Base-by-base conservation (phyloP, 1,140 invertebrate species). In the Hypothenemus hampei region DNA sequence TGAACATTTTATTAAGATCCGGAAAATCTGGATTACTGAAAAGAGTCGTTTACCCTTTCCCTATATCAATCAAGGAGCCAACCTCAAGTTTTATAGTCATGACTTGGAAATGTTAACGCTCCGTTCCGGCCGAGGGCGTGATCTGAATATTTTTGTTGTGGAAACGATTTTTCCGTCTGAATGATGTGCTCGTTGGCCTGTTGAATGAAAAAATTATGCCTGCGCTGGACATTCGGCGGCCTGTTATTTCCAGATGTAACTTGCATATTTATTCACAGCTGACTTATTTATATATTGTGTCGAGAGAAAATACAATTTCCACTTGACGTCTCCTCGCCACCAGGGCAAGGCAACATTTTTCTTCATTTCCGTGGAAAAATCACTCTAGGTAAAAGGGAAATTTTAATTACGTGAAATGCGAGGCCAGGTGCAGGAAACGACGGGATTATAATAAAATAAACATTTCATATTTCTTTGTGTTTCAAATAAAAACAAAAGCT, bases 121-220 rank as follows among this genome's bases (percentile, higher is more conserved):
- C 19, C 43, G 43, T 45, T 45, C 43, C 11, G 11, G 43, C n/a
- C 35, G 24, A 29, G 40, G 22, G 13, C 43, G 43, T 45, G 43
- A 13, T 31, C 26, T 13, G 43, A 45, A 45, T 45, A 45, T 45
- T 45, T 31, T 18, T n/a, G n/a, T 45, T 45, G 6, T 31, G 24
- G 31, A 45, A 45, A 45, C 43, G 43, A 45, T 45, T 45, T 45
- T 45, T 45, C 43, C 43, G 26, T 45, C 43, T 45, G 43, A 45
- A 31, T 45, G 43, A 45, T 29, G 43, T 45, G 26, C 43, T 24
- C 13, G 43, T 45, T 45, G 31, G 43, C 22, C 43, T 29, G 43
- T 45, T 45, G 31, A 29, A 45, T 45, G 31, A 45, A 45, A 45
- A 45, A n/a, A n/a, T n/a, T n/a, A 45, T 45, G 15, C 31, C 24